A percentile compares a stretch with the other conserved stretches of the same genome.
These are phyloP conservation scores for Octodonta nipae DNA, from an alignment of 2,888 invertebrate genomes.

Conservation along the genomic window DNA sequence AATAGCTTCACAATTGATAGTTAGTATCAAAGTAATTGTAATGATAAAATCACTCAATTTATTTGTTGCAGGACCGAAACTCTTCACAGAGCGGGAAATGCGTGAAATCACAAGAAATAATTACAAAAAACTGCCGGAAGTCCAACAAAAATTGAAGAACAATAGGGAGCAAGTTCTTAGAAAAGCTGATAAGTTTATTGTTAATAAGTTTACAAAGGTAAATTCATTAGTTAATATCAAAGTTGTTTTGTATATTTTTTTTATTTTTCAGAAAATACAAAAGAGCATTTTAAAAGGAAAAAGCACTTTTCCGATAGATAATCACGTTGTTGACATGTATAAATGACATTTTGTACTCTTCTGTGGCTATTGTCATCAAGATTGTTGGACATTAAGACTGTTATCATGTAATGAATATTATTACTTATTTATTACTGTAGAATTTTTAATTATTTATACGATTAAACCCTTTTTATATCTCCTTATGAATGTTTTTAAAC, in stretches of 20 bases:
- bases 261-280: conserved; percentile 48
- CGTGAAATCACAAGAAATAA: conserved; percentile 45
- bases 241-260: background rate
- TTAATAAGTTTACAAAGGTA: conserved; percentile 63
- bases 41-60: background rate
- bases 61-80: too few species aligned
- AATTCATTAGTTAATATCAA: conserved; percentile 1
- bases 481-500: too few species aligned
- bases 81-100: conserved; percentile 39
- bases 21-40: conserved; percentile 1
- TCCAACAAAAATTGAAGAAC: conserved; percentile 47
- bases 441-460: too few species aligned
- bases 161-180: conserved; percentile 42
- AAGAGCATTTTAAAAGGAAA: conserved; percentile 51
- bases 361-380: too few species aligned
- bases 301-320: conserved; percentile 51
- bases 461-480: too few species aligned
- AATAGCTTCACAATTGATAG: conserved; percentile 10
- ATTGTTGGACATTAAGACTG: too few species aligned
- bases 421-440: too few species aligned
- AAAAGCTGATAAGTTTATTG: conserved; percentile 60
- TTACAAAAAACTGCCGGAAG: conserved; percentile 60
- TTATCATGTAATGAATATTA: too few species aligned
- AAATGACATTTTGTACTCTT: conserved; percentile 28
- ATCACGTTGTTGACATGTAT: conserved; percentile 39